Percentiles rank a stretch among this genome's conserved stretches.
Conservation (phyloP, 2,797 vertebrate species). For the Cryptoprocta ferox region DNA sequence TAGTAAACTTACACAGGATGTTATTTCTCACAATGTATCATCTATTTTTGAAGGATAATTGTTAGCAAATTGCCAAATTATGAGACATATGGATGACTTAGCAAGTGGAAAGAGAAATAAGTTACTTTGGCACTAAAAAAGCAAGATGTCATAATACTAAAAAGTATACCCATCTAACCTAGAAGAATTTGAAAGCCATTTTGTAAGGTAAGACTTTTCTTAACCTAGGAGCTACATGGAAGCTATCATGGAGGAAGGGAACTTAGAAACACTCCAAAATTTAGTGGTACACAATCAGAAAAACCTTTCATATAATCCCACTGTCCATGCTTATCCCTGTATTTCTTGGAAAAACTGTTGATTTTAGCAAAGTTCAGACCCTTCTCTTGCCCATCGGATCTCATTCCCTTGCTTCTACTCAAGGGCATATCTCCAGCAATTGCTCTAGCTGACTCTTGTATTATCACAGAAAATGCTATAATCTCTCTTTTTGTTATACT, state of each 20-base stretch:
- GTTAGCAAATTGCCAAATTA: slow-evolving; percentile 60
- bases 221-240: neutral
- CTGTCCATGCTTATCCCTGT: neutral
- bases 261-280: slow-evolving; percentile 12
- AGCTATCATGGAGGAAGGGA: neutral
- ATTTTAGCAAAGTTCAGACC: neutral
- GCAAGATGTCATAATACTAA: slow-evolving; percentile 58
- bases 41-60: slow-evolving; percentile 67
- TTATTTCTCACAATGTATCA: slow-evolving; percentile 28
- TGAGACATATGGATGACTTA: slow-evolving; percentile 52
- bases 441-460: neutral
- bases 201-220: slow-evolving; percentile 19
- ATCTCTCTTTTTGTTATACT: neutral
- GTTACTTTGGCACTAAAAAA: slow-evolving; percentile 53
- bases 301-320: neutral
- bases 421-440: neutral
- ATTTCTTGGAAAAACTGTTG: neutral
- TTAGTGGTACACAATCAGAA: neutral
- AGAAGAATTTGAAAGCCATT: slow-evolving; percentile 51
- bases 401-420: neutral
- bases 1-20: slow-evolving; percentile 53
- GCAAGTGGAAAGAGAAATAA: slow-evolving; percentile 48
- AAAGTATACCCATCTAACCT: slow-evolving; percentile 19
- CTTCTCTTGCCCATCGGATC: neutral
- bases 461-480: neutral